phyloP scores from a whole-genome alignment of 2,113 vertebrate genomes.

The Epinephelus cyanopodus region DNA sequence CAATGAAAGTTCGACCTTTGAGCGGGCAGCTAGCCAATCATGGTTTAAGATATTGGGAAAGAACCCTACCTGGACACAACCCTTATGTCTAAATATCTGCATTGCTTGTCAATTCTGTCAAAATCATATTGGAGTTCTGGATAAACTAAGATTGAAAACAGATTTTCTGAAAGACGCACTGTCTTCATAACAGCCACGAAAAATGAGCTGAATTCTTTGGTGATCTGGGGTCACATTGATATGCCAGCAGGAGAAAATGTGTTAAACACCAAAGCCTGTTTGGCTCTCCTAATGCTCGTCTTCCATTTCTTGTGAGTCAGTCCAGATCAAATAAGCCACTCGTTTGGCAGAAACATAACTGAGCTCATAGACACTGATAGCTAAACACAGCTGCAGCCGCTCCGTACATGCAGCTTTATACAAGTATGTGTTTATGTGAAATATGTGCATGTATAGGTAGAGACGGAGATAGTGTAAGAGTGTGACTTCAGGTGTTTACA shows the following conservation, averaged over 20 bases:
- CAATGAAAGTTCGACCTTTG: too few species aligned
- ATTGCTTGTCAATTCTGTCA: background rate
- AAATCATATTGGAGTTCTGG: background rate
- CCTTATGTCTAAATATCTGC: background rate
- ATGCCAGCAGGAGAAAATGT: constrained; percentile 46
- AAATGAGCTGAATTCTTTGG: background rate
- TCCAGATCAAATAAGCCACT: constrained; percentile 80
- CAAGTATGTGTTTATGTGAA: constrained; percentile 10
- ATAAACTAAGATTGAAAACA: background rate
- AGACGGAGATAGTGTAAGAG: background rate
- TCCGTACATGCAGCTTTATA: constrained; percentile 63
- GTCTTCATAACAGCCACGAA: background rate
- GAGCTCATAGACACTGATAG: constrained; percentile 79
- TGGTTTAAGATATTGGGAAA: too few species aligned
- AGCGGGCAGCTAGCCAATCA: too few species aligned
- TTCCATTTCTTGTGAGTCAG: constrained; percentile 65
- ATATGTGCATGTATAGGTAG: constrained; percentile 12
- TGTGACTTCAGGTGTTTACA: constrained; percentile 40
- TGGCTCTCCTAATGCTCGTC: constrained; percentile 56
- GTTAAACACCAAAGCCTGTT: constrained; percentile 32
- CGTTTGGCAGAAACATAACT: constrained; percentile 81
- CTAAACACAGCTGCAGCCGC: constrained; percentile 89
- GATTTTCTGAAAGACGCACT: background rate
- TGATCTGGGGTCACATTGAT: constrained; percentile 34
- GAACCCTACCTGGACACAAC: too few species aligned